phyloP scores from a whole-genome alignment of 2,888 invertebrate species.

The Muschampia plurimacula region DNA sequence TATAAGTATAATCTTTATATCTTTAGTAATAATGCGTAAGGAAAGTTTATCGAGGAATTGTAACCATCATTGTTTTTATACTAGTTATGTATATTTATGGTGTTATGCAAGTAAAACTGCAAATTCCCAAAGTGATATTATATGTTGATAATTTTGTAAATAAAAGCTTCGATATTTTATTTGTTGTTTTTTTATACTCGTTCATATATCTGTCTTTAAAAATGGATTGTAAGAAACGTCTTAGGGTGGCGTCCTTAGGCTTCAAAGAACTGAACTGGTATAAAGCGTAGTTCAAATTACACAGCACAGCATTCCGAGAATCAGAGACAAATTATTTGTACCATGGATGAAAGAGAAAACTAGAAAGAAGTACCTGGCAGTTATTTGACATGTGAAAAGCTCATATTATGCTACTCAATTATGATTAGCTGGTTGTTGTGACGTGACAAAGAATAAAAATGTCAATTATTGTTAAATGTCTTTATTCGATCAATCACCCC shows the following conservation, averaged over 20 bases:
- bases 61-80: conserved; percentile 76
- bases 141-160: conserved; percentile 85
- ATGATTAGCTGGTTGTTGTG: too few relatives aligned
- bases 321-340: too few relatives aligned
- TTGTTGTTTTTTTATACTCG: conserved; percentile 49
- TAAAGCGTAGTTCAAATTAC: too few relatives aligned
- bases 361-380: too few relatives aligned
- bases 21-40: conserved; percentile 44
- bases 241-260: not conserved
- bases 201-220: not conserved
- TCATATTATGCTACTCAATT: too few relatives aligned
- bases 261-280: not conserved
- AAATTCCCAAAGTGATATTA: conserved; percentile 85
- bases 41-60: conserved; percentile 69
- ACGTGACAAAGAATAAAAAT: too few relatives aligned
- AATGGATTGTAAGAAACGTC: not conserved
- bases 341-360: too few relatives aligned
- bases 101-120: conserved; percentile 84
- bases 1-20: conserved; percentile 43
- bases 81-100: conserved; percentile 77
- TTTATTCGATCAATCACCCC: too few relatives aligned
- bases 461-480: too few relatives aligned
- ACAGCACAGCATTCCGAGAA: too few relatives aligned
- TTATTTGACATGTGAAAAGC: too few relatives aligned
- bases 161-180: conserved; percentile 85